Evolutionary conservation across 2,888 invertebrate species (phyloP), one percentile per base, ranked within the genome.

Genomic region (Agrochola lota): DNA sequence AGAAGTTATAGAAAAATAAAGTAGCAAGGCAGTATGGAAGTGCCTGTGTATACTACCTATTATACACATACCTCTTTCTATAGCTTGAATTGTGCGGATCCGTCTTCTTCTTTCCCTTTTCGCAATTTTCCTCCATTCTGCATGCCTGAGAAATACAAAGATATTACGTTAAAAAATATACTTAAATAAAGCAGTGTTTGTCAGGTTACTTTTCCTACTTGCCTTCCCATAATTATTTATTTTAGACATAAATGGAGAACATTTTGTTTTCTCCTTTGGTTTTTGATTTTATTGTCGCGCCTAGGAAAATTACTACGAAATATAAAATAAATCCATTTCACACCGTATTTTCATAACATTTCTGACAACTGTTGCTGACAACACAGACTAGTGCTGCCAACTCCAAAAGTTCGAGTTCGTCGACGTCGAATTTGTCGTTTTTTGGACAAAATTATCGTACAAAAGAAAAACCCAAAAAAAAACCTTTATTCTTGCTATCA

Each of bases 61-160:
- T 43, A 26, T 0, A 46, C 1, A 12, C n/a, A 26, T 55, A 77
- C 98, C 97, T 85, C 97, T 97, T 89, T 97, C 92, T 85, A 94
- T 95, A 2, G 98, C 98, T 74, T 93, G 89, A 87, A 93, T 90
- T 84, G 97, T 97, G 70, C 98, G 96, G 80, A 98, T 95, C 77
- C 97, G 97, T 93, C 98, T 97, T 80, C 98, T 97, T 94, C 98
- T 97, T 89, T 97, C 95, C 90, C 97, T 98, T 94, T 98, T 98
- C 0, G 97, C 98, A 81, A 97, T 89, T 94, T 97, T 98, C 88
- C 98, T 97, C 98, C 98, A 98, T 91, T 97, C 97, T 90, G 97
- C 97, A 93, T 98, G 98, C 88, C 97, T 97, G 93, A 91, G 77
- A 76, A 49, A 46, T 49, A 80, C 26, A 9, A 66, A 43, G 20